Evolutionary conservation across 2,797 vertebrate species (phyloP).

Genomic region (Rhodeus uyekii): DNA sequence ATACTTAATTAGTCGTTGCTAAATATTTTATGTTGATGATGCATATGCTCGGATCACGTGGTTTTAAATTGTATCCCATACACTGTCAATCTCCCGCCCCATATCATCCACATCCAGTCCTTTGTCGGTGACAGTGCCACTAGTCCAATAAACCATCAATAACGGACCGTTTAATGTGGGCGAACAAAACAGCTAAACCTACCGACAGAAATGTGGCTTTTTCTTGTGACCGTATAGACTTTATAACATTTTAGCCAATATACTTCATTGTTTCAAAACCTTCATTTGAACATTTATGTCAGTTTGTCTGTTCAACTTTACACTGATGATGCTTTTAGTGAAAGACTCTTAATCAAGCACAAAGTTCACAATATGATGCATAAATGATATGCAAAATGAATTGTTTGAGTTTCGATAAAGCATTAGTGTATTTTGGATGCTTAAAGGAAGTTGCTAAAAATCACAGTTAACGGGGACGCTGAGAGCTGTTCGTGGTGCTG

Average conservation of each 20-base stretch:
- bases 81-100: conserved; percentile 44
- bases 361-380: not conserved
- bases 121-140: conserved; percentile 47
- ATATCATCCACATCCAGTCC: conserved; percentile 51
- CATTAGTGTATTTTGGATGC: not conserved
- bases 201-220: not conserved
- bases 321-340: not conserved
- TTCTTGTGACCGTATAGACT: not conserved
- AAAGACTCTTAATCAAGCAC: not conserved
- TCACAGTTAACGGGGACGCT: not conserved
- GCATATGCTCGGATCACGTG: conserved; percentile 66
- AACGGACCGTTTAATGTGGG: conserved; percentile 35
- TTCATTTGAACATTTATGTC: not conserved
- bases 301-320: not conserved
- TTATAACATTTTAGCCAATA: not conserved
- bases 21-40: conserved; percentile 79
- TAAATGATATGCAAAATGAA: not conserved
- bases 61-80: conserved; percentile 49
- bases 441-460: not conserved
- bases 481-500: conserved; percentile 67
- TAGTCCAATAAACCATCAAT: conserved; percentile 36
- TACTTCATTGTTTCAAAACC: not conserved
- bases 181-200: not conserved
- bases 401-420: not conserved
- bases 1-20: conserved; percentile 79